Base-by-base conservation (phyloP, 2,888 invertebrate species). In the Drosophila prolongata region DNA sequence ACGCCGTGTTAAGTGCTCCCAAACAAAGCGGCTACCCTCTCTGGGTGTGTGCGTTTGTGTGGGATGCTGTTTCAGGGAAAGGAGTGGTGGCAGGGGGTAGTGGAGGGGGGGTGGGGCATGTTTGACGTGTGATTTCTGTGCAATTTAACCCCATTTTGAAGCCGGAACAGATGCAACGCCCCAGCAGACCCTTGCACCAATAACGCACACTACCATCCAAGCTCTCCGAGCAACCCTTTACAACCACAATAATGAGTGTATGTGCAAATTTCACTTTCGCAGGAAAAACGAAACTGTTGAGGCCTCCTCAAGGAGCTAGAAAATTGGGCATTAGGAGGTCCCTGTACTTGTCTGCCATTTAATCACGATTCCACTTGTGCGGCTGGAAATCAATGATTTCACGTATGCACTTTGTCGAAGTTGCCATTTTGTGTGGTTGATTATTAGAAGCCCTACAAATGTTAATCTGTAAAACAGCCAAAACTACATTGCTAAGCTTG, bases 1-100 rank as follows among this genome's bases (percentile, higher is more conserved):
- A 60, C 49, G 74, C 52, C 67, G 90, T 90, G 90, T 90, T 90
- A 90, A 90, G 90, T 91, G 86, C 84, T 89, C 75, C 79, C 87
- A 72, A 78, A 84, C 89, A 89, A 89, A 87, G 79, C 81, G 46
- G 52, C 54, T 59, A 30, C 52, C 54, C 47, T 42, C 47, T 53
- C 46, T 24, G n/a, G 38, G 19, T 42, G 42, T 54, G 37, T 19
- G 24, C 11, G 16, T 34, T 1, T 43, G 49, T 44, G 60, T n/a
- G 43, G 14, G 34, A 16, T 59, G 55, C 65, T 38, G 52, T 19
- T 50, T 19, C 47, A 34, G 30, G 24, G 14, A 42, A 30, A 30
- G 16, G 14, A 14, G n/a, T 52, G 10, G 14, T 16, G 13, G 35
- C 14, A 24, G 52, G 30, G n/a, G 62, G 46, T 14, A 44, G 34